Conservation (phyloP, 1,140 invertebrate species). For the Lordiphosa mommai region DNA sequence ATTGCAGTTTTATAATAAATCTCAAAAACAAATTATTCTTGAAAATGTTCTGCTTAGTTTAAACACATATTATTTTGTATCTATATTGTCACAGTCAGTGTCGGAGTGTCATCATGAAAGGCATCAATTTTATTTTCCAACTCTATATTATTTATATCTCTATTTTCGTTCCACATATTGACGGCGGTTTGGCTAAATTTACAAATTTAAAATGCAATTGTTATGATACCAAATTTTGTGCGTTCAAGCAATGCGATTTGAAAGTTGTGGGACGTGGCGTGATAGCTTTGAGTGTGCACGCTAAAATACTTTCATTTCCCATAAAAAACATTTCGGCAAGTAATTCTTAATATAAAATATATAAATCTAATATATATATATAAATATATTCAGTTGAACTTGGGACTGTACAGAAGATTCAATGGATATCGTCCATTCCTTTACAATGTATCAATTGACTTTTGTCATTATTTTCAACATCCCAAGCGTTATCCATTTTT, state of each 20-base stretch:
- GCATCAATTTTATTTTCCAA: too few relatives aligned
- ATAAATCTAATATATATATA: neutral
- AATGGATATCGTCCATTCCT: neutral
- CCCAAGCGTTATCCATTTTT: neutral
- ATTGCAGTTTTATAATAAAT: too few relatives aligned
- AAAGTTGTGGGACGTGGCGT: too few relatives aligned
- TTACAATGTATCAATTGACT: neutral
- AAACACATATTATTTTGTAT: too few relatives aligned
- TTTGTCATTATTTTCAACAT: constrained; percentile 2
- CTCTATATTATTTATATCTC: too few relatives aligned
- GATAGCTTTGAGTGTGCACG: neutral
- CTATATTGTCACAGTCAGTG: too few relatives aligned
- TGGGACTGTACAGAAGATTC: neutral
- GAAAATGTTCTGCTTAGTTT: too few relatives aligned
- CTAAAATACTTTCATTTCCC: neutral
- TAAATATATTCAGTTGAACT: neutral
- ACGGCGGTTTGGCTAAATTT: too few relatives aligned
- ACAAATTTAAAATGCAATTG: neutral
- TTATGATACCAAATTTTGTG: neutral
- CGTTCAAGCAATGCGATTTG: neutral
- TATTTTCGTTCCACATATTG: too few relatives aligned
- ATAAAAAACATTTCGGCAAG: neutral
- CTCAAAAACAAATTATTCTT: too few relatives aligned
- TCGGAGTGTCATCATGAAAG: too few relatives aligned
- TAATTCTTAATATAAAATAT: neutral